phyloP scores from a whole-genome alignment of 2,113 vertebrate species.

The Eurystomus gularis region DNA sequence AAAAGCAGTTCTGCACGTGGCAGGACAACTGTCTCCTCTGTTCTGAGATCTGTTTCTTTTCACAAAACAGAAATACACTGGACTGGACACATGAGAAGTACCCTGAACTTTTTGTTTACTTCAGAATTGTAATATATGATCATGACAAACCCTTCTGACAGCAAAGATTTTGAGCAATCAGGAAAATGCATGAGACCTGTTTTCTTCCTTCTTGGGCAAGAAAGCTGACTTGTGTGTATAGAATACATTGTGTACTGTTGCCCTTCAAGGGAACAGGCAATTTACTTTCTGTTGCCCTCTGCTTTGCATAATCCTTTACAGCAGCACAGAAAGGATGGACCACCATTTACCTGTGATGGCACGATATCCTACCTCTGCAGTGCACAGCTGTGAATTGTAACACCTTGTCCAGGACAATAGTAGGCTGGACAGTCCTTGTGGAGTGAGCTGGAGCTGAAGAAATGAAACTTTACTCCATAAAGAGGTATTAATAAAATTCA shows the following conservation, averaged over 20 bases:
- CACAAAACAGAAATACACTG: neutral
- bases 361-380: neutral
- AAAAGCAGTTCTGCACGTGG: neutral
- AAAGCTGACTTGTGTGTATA: neutral
- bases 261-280: neutral
- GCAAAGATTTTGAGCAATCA: neutral
- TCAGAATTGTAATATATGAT: neutral
- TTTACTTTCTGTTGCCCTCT: neutral
- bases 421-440: neutral
- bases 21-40: neutral
- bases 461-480: neutral
- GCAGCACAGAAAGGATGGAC: neutral
- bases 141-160: neutral
- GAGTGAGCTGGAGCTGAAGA: neutral
- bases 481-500: neutral
- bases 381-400: neutral
- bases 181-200: neutral
- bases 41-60: neutral
- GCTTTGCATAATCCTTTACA: neutral
- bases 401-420: neutral
- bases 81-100: neutral
- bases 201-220: neutral
- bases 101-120: neutral
- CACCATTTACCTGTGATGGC: neutral
- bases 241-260: neutral